Conservation (phyloP, 2,888 invertebrate species). For the Melinaea menophilus region DNA sequence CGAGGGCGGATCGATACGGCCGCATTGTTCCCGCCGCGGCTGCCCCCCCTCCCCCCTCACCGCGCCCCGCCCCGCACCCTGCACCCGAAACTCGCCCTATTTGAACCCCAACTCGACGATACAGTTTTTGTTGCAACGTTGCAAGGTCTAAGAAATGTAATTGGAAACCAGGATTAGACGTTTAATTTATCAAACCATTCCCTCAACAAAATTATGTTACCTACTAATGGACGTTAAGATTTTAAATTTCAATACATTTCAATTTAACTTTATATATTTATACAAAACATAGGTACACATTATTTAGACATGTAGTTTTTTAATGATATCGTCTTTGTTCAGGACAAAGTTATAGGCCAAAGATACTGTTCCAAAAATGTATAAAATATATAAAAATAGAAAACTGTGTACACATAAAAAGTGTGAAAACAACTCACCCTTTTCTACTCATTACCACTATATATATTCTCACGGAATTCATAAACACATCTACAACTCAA, state of each 20-base stretch:
- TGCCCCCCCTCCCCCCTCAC: constrained; percentile 34
- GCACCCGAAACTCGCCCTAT: constrained; percentile 71
- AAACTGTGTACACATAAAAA: too few species aligned
- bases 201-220: not conserved
- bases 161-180: constrained; percentile 32
- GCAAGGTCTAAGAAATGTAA: constrained; percentile 36
- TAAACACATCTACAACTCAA: too few species aligned
- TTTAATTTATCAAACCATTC: constrained; percentile 10
- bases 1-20: constrained; percentile 72
- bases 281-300: too few species aligned
- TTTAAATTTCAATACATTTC: not conserved
- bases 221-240: not conserved
- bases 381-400: too few species aligned
- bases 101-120: constrained; percentile 68
- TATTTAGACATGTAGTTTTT: too few species aligned
- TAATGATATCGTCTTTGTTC: too few species aligned
- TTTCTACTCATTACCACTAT: too few species aligned
- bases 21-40: constrained; percentile 70
- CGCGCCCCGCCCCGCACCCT: constrained; percentile 46
- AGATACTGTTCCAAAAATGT: too few species aligned
- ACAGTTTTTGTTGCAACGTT: constrained; percentile 71
- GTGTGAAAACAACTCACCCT: too few species aligned
- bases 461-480: too few species aligned
- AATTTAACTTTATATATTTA: not conserved
- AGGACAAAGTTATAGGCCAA: too few species aligned